A percentile compares a stretch with the other conserved stretches of the same genome.
Evolutionary conservation across 2,888 invertebrate species (phyloP).

Genomic region (Drosophila pegasa): DNA sequence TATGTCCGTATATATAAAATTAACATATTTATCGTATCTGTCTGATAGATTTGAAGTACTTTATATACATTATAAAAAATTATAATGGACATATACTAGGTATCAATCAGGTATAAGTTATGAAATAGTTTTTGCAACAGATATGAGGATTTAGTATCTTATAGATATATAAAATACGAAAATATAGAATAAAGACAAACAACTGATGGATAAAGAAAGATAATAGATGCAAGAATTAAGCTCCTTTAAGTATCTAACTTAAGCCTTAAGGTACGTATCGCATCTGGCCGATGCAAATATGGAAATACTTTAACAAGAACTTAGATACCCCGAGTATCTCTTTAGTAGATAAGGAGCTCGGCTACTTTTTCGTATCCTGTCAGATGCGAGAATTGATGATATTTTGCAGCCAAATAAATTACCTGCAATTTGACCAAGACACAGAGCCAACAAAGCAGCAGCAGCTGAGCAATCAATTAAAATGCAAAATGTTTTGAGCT

Average conservation of each 20-base stretch:
- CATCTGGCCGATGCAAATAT: background rate
- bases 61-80: too few species aligned
- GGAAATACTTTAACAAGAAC: background rate
- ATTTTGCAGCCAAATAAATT: conserved; percentile 46
- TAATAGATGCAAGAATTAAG: too few species aligned
- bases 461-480: conserved; percentile 68
- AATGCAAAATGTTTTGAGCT: conserved; percentile 57
- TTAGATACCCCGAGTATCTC: background rate
- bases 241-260: background rate
- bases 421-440: conserved; percentile 28
- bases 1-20: too few species aligned
- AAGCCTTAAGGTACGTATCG: background rate
- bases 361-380: background rate
- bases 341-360: background rate
- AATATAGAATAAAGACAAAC: too few species aligned
- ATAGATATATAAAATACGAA: too few species aligned
- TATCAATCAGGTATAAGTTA: too few species aligned
- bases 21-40: too few species aligned
- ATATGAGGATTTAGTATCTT: too few species aligned
- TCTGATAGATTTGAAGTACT: too few species aligned
- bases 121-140: too few species aligned
- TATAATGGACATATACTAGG: too few species aligned
- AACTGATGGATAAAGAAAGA: too few species aligned
- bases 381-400: conserved; percentile 16
- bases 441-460: conserved; percentile 40